These are phyloP conservation scores for Onthophagus sagittarius DNA, from an alignment of 2,888 invertebrate species.

Conservation along the genomic window DNA sequence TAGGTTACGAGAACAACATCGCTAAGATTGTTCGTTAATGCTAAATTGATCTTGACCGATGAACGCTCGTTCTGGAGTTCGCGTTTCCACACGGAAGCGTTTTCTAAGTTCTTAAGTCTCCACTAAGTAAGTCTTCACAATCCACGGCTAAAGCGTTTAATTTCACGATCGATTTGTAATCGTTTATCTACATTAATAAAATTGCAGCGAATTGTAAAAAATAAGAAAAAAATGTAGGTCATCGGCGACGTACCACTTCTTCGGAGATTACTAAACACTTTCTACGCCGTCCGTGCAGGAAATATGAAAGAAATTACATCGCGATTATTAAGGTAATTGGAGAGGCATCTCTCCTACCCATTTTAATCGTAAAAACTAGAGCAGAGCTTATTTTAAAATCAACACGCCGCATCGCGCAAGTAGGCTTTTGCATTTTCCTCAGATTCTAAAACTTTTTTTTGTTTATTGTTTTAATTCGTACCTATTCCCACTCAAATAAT, in stretches of 20 bases:
- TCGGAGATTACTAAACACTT: background rate
- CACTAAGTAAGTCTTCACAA: background rate
- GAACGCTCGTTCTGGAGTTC: background rate
- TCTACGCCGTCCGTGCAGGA: background rate
- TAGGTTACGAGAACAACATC: slow-evolving; percentile 21
- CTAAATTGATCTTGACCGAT: slow-evolving; percentile 4
- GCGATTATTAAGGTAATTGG: background rate
- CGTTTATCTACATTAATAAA: no score
- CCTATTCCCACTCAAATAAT: background rate
- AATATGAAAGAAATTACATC: background rate
- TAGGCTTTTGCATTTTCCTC: background rate
- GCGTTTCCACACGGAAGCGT: background rate
- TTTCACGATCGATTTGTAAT: no score
- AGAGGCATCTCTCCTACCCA: background rate
- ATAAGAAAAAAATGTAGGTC: background rate
- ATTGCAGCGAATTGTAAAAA: background rate
- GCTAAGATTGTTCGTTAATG: slow-evolving; percentile 5
- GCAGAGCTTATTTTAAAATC: background rate
- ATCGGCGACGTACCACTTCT: background rate
- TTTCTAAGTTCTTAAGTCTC: background rate
- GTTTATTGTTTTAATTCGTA: background rate
- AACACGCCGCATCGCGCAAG: background rate
- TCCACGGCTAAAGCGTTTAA: no score
- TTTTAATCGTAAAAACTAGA: background rate
- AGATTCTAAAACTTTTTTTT: background rate